These are phyloP conservation scores for Hassar affinis DNA, from an alignment of 2,113 vertebrate species.

Conservation along the genomic window DNA sequence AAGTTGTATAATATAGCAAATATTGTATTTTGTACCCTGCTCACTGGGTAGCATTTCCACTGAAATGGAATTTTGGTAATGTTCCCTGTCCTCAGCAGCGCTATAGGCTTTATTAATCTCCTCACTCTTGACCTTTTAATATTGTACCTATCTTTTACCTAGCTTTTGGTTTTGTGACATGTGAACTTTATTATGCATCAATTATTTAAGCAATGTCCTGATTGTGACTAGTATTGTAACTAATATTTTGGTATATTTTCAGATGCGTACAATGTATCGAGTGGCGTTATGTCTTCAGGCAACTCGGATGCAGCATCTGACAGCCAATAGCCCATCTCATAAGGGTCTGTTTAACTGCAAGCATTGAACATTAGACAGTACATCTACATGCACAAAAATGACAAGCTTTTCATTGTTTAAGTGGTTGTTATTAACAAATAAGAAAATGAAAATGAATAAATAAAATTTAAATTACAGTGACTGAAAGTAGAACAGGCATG, in stretches of 20 bases:
- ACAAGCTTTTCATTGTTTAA: not conserved
- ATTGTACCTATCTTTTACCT: not conserved
- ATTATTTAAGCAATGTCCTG: not conserved
- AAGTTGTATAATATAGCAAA: not conserved
- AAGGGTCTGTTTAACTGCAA: not conserved
- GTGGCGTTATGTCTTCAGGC: not conserved
- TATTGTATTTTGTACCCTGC: not conserved
- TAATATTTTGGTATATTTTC: not conserved
- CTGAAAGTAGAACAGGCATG: not conserved
- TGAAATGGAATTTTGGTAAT: not conserved
- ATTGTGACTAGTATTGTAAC: not conserved
- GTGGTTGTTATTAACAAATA: not conserved
- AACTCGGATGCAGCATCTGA: not conserved
- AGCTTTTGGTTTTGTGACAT: not conserved
- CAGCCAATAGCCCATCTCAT: not conserved
- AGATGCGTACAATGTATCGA: constrained; percentile 3
- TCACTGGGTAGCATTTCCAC: not conserved
- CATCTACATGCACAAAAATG: not conserved
- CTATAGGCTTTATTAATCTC: not conserved
- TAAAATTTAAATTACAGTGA: not conserved
- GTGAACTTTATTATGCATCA: not conserved
- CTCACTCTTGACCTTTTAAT: not conserved
- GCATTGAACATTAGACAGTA: not conserved
- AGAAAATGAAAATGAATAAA: not conserved
- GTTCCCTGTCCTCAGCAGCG: not conserved